Evolutionary conservation across 2,888 invertebrate species (phyloP).

Genomic region (Gryllus longicercus): DNA sequence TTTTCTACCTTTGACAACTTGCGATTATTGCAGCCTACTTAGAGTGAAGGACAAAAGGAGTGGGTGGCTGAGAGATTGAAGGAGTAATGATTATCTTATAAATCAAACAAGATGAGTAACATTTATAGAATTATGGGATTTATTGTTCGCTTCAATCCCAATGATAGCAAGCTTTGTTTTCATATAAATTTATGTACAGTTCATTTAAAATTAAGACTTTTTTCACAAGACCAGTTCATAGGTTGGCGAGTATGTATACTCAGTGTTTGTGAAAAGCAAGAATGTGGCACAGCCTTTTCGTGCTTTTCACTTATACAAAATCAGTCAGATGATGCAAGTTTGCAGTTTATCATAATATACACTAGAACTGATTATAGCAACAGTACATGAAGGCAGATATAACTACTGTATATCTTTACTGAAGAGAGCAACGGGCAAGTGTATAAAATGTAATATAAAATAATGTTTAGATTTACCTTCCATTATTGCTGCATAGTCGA

Average conservation of each 20-base stretch:
- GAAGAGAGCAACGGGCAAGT: not conserved
- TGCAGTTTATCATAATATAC: not conserved
- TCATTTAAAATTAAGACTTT: slow-evolving; percentile 11
- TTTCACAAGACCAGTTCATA: slow-evolving; percentile 4
- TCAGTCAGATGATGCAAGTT: not conserved
- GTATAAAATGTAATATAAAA: not conserved
- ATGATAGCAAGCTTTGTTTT: slow-evolving; percentile 1
- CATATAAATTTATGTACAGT: slow-evolving; percentile 2
- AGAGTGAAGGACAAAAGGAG: not conserved
- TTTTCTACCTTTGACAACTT: not conserved
- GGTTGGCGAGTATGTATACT: not conserved
- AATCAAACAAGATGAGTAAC: not conserved
- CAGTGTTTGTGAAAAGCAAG: not conserved
- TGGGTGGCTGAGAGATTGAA: not conserved
- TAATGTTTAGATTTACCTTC: not conserved
- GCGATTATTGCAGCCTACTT: too few relatives aligned
- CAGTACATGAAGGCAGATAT: not conserved
- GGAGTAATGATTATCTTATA: not conserved
- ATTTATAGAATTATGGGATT: not conserved
- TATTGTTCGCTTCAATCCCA: slow-evolving; percentile 2
- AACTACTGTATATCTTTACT: not conserved
- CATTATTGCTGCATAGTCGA: slow-evolving; percentile 9
- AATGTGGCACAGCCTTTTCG: not conserved
- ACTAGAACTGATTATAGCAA: slow-evolving; percentile 3
- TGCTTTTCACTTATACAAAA: slow-evolving; percentile 8